These are phyloP conservation scores for Erythrocercus mccallii DNA, from an alignment of 2,113 vertebrate species.

Conservation along the genomic window DNA sequence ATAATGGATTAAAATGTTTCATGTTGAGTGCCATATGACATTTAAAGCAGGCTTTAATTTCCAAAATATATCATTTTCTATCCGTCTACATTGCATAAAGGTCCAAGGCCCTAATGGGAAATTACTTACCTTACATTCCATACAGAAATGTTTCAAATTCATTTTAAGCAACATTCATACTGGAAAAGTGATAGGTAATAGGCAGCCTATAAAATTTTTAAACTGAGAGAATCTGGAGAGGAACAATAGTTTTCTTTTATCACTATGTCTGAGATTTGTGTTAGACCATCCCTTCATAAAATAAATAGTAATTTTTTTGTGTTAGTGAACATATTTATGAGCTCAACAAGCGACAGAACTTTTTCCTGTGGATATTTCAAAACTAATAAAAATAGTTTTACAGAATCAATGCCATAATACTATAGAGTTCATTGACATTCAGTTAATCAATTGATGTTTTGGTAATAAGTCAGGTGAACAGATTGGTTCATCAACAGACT, in stretches of 20 bases:
- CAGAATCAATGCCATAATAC: neutral
- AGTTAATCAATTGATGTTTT: neutral
- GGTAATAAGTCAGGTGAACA: neutral
- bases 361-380: neutral
- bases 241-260: neutral
- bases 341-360: neutral
- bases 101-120: neutral
- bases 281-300: neutral
- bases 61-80: conserved; percentile 47
- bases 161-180: neutral
- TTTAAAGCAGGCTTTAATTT: conserved; percentile 59
- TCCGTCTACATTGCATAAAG: neutral
- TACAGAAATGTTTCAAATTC: neutral
- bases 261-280: neutral
- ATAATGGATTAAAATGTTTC: conserved; percentile 59
- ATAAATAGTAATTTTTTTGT: neutral
- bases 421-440: neutral
- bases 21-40: conserved; percentile 34
- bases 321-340: neutral
- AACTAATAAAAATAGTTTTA: neutral
- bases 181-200: neutral
- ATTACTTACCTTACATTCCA: conserved; percentile 12
- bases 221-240: neutral
- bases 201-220: neutral
- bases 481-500: neutral